Evolutionary conservation across 1,140 invertebrate genomes (phyloP).

Genomic region (Heliconius hermathena): DNA sequence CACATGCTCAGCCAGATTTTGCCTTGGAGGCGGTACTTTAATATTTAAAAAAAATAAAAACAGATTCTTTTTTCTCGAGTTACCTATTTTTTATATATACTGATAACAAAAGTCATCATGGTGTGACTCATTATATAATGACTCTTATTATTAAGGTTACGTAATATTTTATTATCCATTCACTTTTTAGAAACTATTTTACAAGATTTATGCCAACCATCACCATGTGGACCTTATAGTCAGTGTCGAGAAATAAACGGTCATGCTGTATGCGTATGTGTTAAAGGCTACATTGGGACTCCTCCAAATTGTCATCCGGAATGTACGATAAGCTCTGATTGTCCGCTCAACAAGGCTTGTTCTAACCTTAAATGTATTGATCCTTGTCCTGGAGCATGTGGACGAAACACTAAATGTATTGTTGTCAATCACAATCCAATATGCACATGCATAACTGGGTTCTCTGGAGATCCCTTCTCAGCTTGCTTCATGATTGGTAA

Average conservation of each 20-base stretch:
- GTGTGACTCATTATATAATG: too few relatives aligned
- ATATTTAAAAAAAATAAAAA: too few relatives aligned
- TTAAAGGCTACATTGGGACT: conserved; percentile 87
- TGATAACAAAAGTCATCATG: too few relatives aligned
- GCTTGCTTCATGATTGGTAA: conserved; percentile 83
- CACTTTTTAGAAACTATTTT: conserved; percentile 55
- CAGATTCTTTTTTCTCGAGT: too few relatives aligned
- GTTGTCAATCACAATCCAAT: conserved; percentile 86
- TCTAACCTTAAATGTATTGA: conserved; percentile 87
- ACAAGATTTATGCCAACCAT: conserved; percentile 82
- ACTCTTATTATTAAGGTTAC: too few relatives aligned
- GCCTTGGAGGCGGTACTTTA: too few relatives aligned
- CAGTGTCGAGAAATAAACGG: conserved; percentile 86
- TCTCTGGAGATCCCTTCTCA: conserved; percentile 85
- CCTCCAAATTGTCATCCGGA: conserved; percentile 88
- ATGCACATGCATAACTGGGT: conserved; percentile 84
- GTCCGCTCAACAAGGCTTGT: conserved; percentile 85
- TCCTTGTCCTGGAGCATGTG: conserved; percentile 89
- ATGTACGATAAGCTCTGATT: conserved; percentile 87
- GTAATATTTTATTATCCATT: background rate
- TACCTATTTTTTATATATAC: too few relatives aligned
- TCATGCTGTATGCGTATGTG: conserved; percentile 86
- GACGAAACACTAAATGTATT: conserved; percentile 84
- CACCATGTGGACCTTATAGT: conserved; percentile 86
- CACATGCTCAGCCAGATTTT: too few relatives aligned